These are phyloP conservation scores for Melipona quadrifasciata DNA, from an alignment of 1,140 invertebrate genomes.

Conservation along the genomic window DNA sequence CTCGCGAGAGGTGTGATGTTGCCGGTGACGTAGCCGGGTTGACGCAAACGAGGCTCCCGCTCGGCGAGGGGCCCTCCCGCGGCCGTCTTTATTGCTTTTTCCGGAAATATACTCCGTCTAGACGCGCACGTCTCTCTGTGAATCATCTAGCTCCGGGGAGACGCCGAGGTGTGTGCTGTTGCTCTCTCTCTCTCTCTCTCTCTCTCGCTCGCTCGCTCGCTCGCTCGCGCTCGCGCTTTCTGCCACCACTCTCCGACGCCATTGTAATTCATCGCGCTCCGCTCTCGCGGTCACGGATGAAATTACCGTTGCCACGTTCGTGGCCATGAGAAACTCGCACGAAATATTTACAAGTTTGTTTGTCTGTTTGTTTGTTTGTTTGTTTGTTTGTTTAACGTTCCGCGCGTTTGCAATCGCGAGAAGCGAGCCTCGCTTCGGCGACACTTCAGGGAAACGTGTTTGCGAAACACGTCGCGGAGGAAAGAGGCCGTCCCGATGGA, in stretches of 20 bases:
- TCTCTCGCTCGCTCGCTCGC: background rate
- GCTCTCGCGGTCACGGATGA: slow-evolving; percentile 15
- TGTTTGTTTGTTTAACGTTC: background rate
- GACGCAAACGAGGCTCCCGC: slow-evolving; percentile 37
- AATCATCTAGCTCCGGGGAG: slow-evolving; percentile 48
- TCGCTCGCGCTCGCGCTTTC: background rate
- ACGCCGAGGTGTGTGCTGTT: slow-evolving; percentile 22
- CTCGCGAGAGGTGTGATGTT: background rate
- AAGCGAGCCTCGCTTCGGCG: background rate
- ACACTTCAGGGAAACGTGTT: too few species aligned
- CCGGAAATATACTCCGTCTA: slow-evolving; percentile 64
- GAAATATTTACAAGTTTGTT: slow-evolving; percentile 20
- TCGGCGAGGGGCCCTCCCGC: slow-evolving; percentile 25
- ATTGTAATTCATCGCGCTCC: slow-evolving; percentile 18
- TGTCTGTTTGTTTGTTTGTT: background rate
- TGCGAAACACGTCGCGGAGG: too few species aligned
- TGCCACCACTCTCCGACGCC: background rate
- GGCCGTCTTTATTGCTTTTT: slow-evolving; percentile 60
- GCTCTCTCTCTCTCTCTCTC: too few species aligned
- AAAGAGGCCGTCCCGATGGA: too few species aligned
- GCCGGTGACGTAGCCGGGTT: slow-evolving; percentile 33
- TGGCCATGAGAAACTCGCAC: background rate
- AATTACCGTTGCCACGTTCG: slow-evolving; percentile 5
- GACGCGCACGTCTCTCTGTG: slow-evolving; percentile 47
- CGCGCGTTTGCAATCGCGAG: background rate